These are phyloP conservation scores for Pluvialis apricaria DNA, from an alignment of 2,113 vertebrate genomes.

Conservation along the genomic window DNA sequence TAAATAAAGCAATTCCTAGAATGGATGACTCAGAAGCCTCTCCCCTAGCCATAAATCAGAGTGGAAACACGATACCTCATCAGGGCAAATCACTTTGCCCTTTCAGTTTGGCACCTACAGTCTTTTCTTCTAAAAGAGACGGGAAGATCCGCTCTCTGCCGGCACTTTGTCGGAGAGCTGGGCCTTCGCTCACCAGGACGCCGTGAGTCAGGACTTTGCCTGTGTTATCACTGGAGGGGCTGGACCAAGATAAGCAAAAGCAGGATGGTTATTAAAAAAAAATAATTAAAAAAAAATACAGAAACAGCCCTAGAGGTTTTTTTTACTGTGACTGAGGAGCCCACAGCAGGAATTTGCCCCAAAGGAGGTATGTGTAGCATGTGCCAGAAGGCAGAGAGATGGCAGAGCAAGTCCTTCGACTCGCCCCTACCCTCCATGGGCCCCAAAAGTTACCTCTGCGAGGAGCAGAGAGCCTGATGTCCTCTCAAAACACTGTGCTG, in stretches of 20 bases:
- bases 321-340: neutral
- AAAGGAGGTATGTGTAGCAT: neutral
- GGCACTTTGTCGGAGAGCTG: fast-evolving
- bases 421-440: neutral
- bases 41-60: neutral
- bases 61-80: neutral
- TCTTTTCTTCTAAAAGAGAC: neutral
- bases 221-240: slow-evolving; percentile 5
- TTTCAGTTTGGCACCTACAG: neutral
- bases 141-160: neutral
- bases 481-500: neutral
- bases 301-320: neutral
- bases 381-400: neutral
- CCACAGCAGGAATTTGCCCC: neutral
- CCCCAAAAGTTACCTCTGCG: neutral
- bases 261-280: neutral
- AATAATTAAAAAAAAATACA: neutral
- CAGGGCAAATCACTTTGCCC: neutral
- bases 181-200: neutral
- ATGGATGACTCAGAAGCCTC: neutral
- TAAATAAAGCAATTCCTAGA: neutral
- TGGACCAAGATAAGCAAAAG: neutral
- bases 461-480: neutral
- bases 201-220: neutral
- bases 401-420: neutral